Evolutionary conservation across 2,113 vertebrate genomes (phyloP).

Genomic region (Brachypodius melanocephalos): DNA sequence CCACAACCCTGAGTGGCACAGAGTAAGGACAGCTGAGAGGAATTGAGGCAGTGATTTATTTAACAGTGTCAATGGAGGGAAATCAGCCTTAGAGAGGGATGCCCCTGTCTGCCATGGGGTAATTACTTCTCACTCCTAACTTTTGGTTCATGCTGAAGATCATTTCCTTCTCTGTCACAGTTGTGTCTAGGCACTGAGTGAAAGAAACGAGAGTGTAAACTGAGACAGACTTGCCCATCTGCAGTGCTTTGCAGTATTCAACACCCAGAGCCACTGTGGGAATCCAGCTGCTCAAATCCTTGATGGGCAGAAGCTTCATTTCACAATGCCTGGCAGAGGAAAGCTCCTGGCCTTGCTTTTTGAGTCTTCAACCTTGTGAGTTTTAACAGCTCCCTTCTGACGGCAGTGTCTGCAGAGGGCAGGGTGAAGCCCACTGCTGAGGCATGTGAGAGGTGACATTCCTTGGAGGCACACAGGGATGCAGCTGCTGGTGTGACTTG

Average conservation of each 20-base stretch:
- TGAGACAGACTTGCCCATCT: neutral
- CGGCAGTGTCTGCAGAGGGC: neutral
- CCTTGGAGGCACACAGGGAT: neutral
- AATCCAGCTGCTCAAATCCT: neutral
- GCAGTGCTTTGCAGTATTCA: neutral
- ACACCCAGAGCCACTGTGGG: neutral
- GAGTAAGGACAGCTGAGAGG: neutral
- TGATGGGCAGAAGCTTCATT: neutral
- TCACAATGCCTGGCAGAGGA: neutral
- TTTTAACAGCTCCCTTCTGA: neutral
- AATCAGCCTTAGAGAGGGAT: neutral
- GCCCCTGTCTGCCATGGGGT: neutral
- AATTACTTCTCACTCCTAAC: neutral
- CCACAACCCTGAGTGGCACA: neutral
- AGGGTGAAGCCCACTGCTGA: neutral
- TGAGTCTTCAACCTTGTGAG: neutral
- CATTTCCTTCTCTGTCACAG: neutral
- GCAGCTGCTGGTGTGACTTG: neutral
- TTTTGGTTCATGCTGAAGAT: neutral
- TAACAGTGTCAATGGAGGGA: neutral
- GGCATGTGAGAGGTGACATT: neutral
- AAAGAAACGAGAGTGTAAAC: neutral
- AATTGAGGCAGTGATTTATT: neutral
- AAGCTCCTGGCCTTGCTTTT: neutral
- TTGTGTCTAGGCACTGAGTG: neutral